phyloP scores from a whole-genome alignment of 2,888 invertebrate species.

The Parthenolecanium corni region DNA sequence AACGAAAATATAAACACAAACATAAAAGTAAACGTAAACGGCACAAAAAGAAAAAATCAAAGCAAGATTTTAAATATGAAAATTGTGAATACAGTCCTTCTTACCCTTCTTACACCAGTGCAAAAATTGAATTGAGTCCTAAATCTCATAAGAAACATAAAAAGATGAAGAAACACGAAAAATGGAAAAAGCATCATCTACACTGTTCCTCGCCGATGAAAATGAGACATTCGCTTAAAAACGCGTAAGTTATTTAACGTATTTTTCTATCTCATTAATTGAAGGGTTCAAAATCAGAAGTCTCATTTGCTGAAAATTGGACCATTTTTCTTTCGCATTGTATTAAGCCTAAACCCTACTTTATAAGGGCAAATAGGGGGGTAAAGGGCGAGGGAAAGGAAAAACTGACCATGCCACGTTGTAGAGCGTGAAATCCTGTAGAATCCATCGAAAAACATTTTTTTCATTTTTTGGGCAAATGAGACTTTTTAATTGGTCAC shows the following conservation, averaged over 20 bases:
- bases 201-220: no score
- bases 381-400: no score
- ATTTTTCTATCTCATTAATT: not conserved
- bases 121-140: not conserved
- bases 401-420: no score
- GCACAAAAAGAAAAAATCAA: constrained; percentile 9
- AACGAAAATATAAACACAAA: constrained; percentile 10
- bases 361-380: no score
- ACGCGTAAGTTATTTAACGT: not conserved
- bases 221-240: no score
- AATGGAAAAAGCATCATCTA: not conserved
- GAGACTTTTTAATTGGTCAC: no score
- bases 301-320: not conserved
- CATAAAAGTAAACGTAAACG: constrained; percentile 12
- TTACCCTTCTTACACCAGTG: not conserved
- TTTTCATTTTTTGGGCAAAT: no score
- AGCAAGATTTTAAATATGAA: not conserved
- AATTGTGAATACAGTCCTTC: not conserved
- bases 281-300: not conserved
- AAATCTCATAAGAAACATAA: not conserved
- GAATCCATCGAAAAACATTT: no score
- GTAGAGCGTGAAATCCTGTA: no score
- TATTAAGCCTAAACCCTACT: no score
- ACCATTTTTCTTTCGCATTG: no score
- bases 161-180: not conserved